These are phyloP conservation scores for Gambusia affinis DNA, from an alignment of 2,113 vertebrate species.

Conservation along the genomic window DNA sequence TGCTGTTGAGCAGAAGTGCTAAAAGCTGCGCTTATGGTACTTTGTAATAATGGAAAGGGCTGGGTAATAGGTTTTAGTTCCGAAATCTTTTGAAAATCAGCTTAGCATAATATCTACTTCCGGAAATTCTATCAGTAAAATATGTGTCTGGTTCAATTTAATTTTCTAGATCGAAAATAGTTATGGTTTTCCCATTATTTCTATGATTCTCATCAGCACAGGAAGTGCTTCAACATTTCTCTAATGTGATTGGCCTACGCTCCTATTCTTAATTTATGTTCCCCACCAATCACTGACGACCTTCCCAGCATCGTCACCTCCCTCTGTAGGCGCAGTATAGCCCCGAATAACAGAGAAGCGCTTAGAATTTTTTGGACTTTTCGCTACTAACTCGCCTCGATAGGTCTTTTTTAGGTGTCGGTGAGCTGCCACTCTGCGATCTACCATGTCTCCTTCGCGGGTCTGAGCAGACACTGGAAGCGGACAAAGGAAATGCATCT, in stretches of 20 bases:
- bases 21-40: too few species aligned
- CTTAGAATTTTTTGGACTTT: not conserved
- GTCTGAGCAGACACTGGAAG: not conserved
- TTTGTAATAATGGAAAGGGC: too few species aligned
- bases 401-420: accelerated
- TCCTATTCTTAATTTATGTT: not conserved
- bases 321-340: constrained; percentile 4
- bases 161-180: not conserved
- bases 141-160: not conserved
- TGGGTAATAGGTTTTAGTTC: too few species aligned
- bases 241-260: constrained; percentile 26
- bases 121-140: not conserved
- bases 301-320: not conserved
- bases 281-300: constrained; percentile 23
- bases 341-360: not conserved
- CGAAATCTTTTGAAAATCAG: too few species aligned
- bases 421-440: accelerated
- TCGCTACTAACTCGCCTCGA: not conserved
- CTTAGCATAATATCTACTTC: not conserved
- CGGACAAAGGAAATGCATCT: constrained; percentile 48
- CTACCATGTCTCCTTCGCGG: not conserved
- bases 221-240: constrained; percentile 27
- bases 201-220: not conserved
- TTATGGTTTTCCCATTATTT: not conserved
- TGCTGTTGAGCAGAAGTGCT: too few species aligned